Percentiles rank a stretch among this genome's conserved stretches.
These are phyloP conservation scores for Glaucidium brasilianum DNA, from an alignment of 2,113 vertebrate species.

Conservation along the genomic window DNA sequence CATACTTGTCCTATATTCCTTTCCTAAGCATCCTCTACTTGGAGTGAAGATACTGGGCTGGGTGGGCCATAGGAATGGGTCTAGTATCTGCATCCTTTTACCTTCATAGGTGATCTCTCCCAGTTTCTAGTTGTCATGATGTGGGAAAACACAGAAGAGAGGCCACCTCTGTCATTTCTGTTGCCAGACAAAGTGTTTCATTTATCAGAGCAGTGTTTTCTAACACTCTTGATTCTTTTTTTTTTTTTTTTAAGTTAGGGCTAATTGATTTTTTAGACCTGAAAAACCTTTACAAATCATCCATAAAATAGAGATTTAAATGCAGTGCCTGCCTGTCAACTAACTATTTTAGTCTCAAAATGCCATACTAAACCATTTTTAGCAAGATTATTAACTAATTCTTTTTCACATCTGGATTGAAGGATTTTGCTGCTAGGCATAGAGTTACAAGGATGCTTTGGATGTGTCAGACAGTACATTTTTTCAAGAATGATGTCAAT, in stretches of 20 bases:
- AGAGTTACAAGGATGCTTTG: not conserved
- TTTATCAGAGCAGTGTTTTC: not conserved
- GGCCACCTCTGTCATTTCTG: not conserved
- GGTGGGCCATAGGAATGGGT: not conserved
- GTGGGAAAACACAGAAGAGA: not conserved
- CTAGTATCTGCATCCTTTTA: not conserved
- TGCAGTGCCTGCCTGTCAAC: not conserved
- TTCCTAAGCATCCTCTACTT: not conserved
- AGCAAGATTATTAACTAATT: constrained; percentile 25
- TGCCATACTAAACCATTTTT: not conserved
- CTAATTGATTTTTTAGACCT: not conserved
- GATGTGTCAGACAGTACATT: not conserved
- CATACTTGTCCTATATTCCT: not conserved
- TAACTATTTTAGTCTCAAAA: not conserved
- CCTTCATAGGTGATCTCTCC: not conserved
- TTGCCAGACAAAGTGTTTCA: not conserved
- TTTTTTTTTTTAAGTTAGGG: not conserved
- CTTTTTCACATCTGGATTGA: constrained; percentile 13
- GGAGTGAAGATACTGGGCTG: not conserved
- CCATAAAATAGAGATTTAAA: not conserved
- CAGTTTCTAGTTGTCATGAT: rapidly evolving
- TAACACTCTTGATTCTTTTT: not conserved
- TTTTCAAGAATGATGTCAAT: constrained; percentile 30
- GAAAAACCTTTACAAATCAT: not conserved
- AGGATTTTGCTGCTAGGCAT: constrained; percentile 21